Conservation (phyloP, 2,113 vertebrate species). For the Gulo gulo region DNA sequence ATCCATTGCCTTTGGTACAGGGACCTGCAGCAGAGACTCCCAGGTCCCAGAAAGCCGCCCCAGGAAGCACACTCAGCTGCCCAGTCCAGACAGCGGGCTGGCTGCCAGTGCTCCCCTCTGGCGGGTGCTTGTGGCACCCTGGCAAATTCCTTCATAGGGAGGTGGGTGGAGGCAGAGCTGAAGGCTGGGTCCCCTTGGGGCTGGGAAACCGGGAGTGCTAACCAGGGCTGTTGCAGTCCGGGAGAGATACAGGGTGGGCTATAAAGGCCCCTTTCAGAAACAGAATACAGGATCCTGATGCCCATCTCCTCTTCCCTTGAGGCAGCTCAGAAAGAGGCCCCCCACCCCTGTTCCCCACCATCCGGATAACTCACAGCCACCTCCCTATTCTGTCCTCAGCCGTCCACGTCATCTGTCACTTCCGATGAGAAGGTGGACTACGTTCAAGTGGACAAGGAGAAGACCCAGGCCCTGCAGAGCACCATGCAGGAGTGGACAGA, state of each 20-base stretch:
- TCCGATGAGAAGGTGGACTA: constrained; percentile 99
- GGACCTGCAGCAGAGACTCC: background rate
- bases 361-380: background rate
- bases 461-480: constrained; percentile 96
- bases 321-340: background rate
- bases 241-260: background rate
- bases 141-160: background rate
- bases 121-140: background rate
- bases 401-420: constrained; percentile 95
- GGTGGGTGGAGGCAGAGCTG: background rate
- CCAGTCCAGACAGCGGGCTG: background rate
- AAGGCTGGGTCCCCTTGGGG: background rate
- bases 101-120: background rate
- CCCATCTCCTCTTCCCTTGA: background rate
- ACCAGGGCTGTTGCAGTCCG: no score
- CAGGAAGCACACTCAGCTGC: background rate
- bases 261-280: background rate
- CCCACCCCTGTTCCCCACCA: background rate
- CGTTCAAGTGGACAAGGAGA: constrained; percentile 98
- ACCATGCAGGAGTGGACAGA: constrained; percentile 99
- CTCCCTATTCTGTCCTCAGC: constrained; percentile 80
- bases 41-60: background rate
- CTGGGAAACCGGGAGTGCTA: background rate
- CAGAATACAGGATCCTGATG: background rate
- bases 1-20: background rate